A percentile compares a stretch with the other conserved stretches of the same genome.
Evolutionary conservation across 2,797 vertebrate genomes (phyloP).

Genomic region (Cyclura pinguis): DNA sequence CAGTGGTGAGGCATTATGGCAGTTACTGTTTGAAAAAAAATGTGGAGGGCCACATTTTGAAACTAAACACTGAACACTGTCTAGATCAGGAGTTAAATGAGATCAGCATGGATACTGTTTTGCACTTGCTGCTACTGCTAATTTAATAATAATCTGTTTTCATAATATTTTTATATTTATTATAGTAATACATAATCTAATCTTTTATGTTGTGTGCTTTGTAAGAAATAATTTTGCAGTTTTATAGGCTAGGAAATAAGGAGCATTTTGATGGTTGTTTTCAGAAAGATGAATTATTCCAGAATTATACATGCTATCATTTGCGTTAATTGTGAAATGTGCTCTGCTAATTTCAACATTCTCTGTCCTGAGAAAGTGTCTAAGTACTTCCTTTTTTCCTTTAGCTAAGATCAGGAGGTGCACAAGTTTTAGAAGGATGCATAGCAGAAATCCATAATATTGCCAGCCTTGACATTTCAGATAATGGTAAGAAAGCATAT

Average conservation of each 20-base stretch:
- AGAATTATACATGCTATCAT: not conserved
- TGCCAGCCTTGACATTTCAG: constrained; percentile 95
- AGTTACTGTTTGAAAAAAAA: no score
- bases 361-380: constrained; percentile 53
- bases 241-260: not conserved
- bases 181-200: not conserved
- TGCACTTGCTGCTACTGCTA: not conserved
- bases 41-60: not conserved
- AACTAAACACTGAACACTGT: not conserved
- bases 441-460: constrained; percentile 98
- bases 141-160: not conserved
- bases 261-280: not conserved
- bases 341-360: constrained; percentile 42
- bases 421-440: constrained; percentile 97
- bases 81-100: not conserved
- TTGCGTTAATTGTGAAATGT: constrained; percentile 45
- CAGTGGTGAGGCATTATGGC: no score
- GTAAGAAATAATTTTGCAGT: not conserved
- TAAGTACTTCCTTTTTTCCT: constrained; percentile 68
- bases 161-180: not conserved
- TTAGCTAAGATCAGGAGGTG: constrained; percentile 95
- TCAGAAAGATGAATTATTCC: not conserved
- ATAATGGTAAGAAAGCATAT: constrained; percentile 88
- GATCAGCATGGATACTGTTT: not conserved
- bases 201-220: not conserved